Evolutionary conservation across 2,888 invertebrate genomes (phyloP), one percentile per base, ranked within the genome.

Genomic region (Agrilus cyanescens): DNA sequence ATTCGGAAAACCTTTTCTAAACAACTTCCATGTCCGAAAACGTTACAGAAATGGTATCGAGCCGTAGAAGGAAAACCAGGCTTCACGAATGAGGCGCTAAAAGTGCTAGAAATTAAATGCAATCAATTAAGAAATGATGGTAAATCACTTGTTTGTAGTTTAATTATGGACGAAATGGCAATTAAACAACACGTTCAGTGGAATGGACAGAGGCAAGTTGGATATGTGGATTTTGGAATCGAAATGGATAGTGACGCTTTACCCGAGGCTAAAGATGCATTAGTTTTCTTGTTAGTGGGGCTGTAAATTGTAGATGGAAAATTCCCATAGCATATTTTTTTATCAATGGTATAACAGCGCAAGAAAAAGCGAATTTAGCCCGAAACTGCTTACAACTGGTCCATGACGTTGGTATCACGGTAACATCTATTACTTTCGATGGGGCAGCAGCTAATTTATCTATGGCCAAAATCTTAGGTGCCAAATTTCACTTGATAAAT

Each of bases 121-220:
- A 40, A 14, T n/a, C 18, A 30, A 30, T 8, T 41, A 4, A 36
- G 31, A 33, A 36, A 44, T 29, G 20, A 12, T 8, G 34, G 37
- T 14, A 48, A 49, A 42, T 32, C 43, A 40, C 38, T 53, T 12
- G 30, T 50, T 14, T 53, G 53, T 37, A 49, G 50, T 38, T 41
- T 59, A 34, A 44, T 58, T 2, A 46, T 59, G 13, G 57, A 58
- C 46, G 56, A 59, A 47, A 59, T 59, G 53, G 45, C 52, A 6
- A 55, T 58, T 14, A 47, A 52, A 15, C 44, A 50, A 38, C 43
- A 50, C 37, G 41, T 54, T 4, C 52, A 56, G 37, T 57, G 49
- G 47, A 44, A 48, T 8, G 53, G 53, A 13, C 41, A 33, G 13
- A 50, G 52, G 38, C 51, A 48, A 37, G 33, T 29, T 34, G 58